Percentiles rank a stretch among this genome's conserved stretches.
These are phyloP conservation scores for Grapholita molesta DNA, from an alignment of 1,140 invertebrate genomes.

Conservation along the genomic window DNA sequence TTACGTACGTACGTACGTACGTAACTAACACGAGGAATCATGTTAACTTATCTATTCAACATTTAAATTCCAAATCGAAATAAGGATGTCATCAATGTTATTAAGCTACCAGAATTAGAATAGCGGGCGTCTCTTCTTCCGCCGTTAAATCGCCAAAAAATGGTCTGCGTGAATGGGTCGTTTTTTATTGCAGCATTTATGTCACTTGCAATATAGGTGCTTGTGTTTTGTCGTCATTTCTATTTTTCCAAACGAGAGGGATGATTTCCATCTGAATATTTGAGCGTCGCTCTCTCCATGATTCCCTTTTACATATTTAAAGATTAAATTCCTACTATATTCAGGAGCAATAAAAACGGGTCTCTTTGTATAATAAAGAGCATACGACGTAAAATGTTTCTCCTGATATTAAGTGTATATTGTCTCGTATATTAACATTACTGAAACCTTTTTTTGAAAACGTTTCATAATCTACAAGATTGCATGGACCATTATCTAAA, in stretches of 20 bases:
- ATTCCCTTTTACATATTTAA: constrained; percentile 44
- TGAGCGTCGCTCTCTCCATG: constrained; percentile 32
- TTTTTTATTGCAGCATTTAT: background rate
- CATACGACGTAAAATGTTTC: too few species aligned
- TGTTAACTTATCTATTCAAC: too few species aligned
- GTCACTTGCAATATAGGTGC: background rate
- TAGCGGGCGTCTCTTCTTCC: background rate
- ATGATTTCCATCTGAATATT: constrained; percentile 33
- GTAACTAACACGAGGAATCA: too few species aligned
- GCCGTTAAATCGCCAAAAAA: background rate
- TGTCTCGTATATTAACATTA: background rate
- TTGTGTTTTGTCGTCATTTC: background rate
- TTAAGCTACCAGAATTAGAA: too few species aligned
- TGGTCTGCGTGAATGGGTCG: background rate
- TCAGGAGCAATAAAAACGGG: too few species aligned
- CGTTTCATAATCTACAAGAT: background rate
- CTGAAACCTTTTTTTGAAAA: background rate
- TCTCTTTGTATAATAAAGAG: too few species aligned
- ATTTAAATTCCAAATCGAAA: too few species aligned
- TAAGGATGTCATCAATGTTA: too few species aligned
- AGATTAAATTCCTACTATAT: constrained; percentile 22
- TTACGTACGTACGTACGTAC: too few species aligned
- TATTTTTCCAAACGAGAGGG: constrained; percentile 24
- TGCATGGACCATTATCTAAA: background rate
- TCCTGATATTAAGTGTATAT: too few species aligned